Percentiles rank a stretch among this genome's conserved stretches.
phyloP scores from a whole-genome alignment of 1,140 invertebrate species.

The Euura lappo region DNA sequence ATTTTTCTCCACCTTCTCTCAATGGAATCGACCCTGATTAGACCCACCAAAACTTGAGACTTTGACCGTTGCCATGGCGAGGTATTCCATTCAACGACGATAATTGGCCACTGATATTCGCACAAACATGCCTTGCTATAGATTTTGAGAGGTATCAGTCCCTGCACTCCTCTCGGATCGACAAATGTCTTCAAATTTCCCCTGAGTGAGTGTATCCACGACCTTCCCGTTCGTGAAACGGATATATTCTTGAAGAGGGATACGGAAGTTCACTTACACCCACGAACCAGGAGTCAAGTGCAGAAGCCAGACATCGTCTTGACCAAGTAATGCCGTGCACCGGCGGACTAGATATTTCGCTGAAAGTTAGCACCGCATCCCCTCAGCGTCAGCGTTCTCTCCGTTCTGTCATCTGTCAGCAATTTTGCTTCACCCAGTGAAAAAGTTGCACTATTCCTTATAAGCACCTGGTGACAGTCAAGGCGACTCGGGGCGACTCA shows the following conservation, averaged over 20 bases:
- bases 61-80: too few relatives aligned
- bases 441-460: slow-evolving; percentile 10
- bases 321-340: neutral
- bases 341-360: neutral
- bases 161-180: neutral
- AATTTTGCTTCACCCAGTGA: neutral
- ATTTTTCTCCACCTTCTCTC: too few relatives aligned
- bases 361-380: neutral
- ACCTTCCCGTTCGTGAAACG: neutral
- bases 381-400: neutral
- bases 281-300: neutral
- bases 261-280: too few relatives aligned
- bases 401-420: slow-evolving; percentile 6
- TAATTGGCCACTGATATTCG: too few relatives aligned
- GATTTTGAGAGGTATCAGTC: too few relatives aligned
- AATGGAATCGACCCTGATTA: too few relatives aligned
- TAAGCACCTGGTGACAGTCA: slow-evolving; percentile 11
- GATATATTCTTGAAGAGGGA: neutral
- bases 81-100: too few relatives aligned
- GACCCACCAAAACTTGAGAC: too few relatives aligned
- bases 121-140: too few relatives aligned
- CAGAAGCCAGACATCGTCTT: neutral
- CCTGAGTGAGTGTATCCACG: neutral
- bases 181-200: neutral
- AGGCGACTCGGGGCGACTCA: neutral